phyloP scores from a whole-genome alignment of 2,888 invertebrate species.

The Ectemnius continuus region DNA sequence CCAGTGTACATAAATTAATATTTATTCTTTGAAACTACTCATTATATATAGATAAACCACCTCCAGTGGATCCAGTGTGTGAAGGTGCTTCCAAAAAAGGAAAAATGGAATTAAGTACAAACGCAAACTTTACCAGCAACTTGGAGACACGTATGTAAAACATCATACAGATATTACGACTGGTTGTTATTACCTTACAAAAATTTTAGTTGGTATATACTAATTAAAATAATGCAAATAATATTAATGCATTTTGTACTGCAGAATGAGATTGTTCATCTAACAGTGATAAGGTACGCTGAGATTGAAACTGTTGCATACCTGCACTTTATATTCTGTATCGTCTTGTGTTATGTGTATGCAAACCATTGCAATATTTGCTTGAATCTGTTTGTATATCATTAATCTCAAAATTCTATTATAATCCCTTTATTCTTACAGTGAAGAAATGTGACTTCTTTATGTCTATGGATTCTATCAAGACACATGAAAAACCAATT shows the following conservation, averaged over 20 bases:
- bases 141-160: constrained; percentile 45
- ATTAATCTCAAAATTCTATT: not conserved
- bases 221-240: constrained; percentile 50
- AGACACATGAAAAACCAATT: constrained; percentile 62
- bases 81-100: constrained; percentile 61
- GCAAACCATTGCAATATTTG: not conserved
- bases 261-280: constrained; percentile 64
- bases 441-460: constrained; percentile 66
- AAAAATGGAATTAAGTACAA: constrained; percentile 63
- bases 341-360: not conserved
- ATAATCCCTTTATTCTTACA: constrained; percentile 50
- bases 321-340: not conserved
- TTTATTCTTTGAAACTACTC: not conserved
- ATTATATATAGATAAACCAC: constrained; percentile 67
- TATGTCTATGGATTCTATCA: constrained; percentile 65
- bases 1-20: not conserved
- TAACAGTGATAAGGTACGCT: constrained; percentile 45
- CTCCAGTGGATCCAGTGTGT: constrained; percentile 68
- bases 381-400: constrained; percentile 9
- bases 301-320: constrained; percentile 5
- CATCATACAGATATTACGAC: constrained; percentile 12
- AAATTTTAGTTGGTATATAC: constrained; percentile 15
- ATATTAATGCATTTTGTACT: constrained; percentile 62
- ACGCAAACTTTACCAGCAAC: constrained; percentile 66
- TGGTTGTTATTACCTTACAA: constrained; percentile 22